phyloP scores from a whole-genome alignment of 2,113 vertebrate species.

The Pseudorectes ferrugineus region DNA sequence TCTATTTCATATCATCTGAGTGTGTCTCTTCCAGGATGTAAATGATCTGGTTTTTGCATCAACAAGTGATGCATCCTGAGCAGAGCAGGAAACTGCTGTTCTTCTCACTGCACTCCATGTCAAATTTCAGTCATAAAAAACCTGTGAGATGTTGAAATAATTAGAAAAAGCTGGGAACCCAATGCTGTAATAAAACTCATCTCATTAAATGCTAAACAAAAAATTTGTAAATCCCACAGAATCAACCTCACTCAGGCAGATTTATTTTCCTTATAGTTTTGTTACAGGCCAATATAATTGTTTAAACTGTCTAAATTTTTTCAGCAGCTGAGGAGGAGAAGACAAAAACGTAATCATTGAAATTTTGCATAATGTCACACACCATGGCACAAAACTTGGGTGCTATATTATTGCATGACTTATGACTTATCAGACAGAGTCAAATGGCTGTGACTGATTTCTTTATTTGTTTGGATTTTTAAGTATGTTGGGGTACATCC shows the following conservation, averaged over 20 bases:
- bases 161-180: not conserved
- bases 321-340: not conserved
- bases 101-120: not conserved
- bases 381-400: not conserved
- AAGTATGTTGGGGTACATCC: not conserved
- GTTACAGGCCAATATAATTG: not conserved
- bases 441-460: not conserved
- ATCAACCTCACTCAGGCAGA: not conserved
- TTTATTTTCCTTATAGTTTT: not conserved
- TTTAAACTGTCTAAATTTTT: not conserved
- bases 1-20: not conserved
- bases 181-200: not conserved
- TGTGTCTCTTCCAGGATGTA: not conserved
- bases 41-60: not conserved
- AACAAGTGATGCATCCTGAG: not conserved
- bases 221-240: not conserved
- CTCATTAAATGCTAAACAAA: not conserved
- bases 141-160: not conserved
- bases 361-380: not conserved
- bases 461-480: not conserved
- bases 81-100: not conserved
- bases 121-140: not conserved
- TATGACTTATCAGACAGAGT: not conserved
- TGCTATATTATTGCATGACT: not conserved
- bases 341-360: not conserved